Conservation (phyloP, 2,888 invertebrate species). For the Atethmia centrago region DNA sequence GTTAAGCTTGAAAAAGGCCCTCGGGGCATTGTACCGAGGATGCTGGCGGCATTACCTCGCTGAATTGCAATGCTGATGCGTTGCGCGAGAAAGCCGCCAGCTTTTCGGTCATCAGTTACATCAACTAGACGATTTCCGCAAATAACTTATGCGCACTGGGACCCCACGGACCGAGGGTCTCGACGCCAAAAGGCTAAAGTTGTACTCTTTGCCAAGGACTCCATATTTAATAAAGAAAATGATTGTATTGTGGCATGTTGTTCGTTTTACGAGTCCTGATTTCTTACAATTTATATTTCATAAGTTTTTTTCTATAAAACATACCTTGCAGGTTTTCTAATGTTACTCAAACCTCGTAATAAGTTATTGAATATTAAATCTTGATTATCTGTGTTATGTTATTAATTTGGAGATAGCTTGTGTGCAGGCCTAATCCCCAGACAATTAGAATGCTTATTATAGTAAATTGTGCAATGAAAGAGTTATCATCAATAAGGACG, state of each 20-base stretch:
- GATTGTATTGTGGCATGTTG: neutral
- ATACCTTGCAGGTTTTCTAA: neutral
- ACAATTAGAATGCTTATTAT: neutral
- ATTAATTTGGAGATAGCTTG: neutral
- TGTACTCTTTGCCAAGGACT: too few relatives aligned
- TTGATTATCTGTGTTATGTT: conserved; percentile 8
- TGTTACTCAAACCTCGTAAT: neutral
- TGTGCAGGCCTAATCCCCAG: neutral
- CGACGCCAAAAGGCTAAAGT: too few relatives aligned
- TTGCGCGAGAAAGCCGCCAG: too few relatives aligned
- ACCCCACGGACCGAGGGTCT: too few relatives aligned
- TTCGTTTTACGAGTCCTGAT: neutral
- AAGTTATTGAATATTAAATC: neutral
- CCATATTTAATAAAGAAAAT: too few relatives aligned
- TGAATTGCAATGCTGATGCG: too few relatives aligned
- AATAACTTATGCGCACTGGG: too few relatives aligned
- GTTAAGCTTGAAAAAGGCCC: too few relatives aligned
- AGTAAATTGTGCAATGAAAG: conserved; percentile 11
- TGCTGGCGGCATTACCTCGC: too few relatives aligned
- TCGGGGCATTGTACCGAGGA: too few relatives aligned
- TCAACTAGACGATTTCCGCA: too few relatives aligned
- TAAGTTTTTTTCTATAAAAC: neutral
- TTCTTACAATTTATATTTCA: neutral
- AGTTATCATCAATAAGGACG: neutral
- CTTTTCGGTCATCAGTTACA: too few relatives aligned